Evolutionary conservation across 2,113 vertebrate species (phyloP).

Genomic region (Leptocoma aspasia): DNA sequence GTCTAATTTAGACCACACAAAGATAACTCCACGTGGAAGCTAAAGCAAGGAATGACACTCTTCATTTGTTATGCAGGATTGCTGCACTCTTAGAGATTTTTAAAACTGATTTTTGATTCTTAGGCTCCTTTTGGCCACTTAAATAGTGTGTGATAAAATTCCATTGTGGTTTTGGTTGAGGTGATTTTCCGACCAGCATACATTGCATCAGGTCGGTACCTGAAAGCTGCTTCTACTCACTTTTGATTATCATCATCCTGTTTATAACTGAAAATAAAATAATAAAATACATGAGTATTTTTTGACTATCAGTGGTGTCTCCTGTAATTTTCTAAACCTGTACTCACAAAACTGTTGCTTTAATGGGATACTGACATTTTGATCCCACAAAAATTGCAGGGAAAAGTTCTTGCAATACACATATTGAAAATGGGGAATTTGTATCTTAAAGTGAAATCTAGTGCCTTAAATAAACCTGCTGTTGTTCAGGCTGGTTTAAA

Average conservation of each 20-base stretch:
- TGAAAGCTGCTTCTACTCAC: not conserved
- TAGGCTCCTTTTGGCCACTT: not conserved
- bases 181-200: not conserved
- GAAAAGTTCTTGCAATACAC: not conserved
- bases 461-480: not conserved
- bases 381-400: not conserved
- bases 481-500: not conserved
- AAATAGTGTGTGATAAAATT: not conserved
- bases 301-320: not conserved
- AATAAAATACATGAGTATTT: not conserved
- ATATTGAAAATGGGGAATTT: not conserved
- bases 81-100: not conserved
- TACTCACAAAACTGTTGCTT: not conserved
- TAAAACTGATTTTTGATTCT: not conserved
- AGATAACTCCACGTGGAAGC: not conserved
- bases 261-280: not conserved
- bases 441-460: not conserved
- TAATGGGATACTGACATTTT: not conserved
- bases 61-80: not conserved
- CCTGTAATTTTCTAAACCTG: not conserved
- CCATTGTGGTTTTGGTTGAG: not conserved
- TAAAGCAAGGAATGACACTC: not conserved
- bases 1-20: not conserved
- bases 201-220: not conserved
- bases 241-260: not conserved